These are phyloP conservation scores for Heliocidaris erythrogramma DNA, from an alignment of 35 echinoderm and acorn worm species.

Conservation along the genomic window DNA sequence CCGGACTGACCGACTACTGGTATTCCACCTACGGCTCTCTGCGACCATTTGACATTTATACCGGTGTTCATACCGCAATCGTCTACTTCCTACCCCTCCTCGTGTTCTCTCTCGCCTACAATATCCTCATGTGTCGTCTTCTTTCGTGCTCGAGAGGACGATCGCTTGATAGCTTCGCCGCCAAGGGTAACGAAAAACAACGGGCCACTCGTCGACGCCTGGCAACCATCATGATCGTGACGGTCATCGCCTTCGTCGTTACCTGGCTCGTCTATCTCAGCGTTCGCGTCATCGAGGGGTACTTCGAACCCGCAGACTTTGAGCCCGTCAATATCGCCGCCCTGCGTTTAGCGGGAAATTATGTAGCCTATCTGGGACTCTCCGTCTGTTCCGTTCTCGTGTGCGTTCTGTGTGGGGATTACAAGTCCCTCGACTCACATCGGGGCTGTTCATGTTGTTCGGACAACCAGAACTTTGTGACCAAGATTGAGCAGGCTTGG, in stretches of 20 bases:
- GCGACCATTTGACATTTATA: conserved; percentile 25
- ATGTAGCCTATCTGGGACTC: conserved; percentile 11
- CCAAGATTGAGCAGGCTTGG: conserved; percentile 28
- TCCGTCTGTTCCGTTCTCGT: conserved; percentile 38
- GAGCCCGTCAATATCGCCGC: conserved; percentile 5
- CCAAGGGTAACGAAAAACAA: neutral
- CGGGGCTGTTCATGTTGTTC: conserved; percentile 12
- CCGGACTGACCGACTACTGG: conserved; percentile 25
- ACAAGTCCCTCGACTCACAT: neutral
- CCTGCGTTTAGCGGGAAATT: neutral
- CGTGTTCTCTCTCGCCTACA: conserved; percentile 36
- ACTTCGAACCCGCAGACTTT: conserved; percentile 12
- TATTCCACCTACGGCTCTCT: neutral
- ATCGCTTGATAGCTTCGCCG: conserved; percentile 17
- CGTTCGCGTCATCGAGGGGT: conserved; percentile 24
- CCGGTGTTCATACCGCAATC: neutral
- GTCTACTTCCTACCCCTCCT: conserved; percentile 40
- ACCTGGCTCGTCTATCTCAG: conserved; percentile 34
- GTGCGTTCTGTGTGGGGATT: conserved; percentile 24
- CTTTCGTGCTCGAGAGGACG: neutral
- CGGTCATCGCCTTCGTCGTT: conserved; percentile 24
- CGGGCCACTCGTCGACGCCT: neutral
- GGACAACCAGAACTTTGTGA: neutral
- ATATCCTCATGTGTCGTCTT: conserved; percentile 38
- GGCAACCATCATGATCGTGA: conserved; percentile 17